Percentiles rank a stretch among this genome's conserved stretches.
phyloP scores from a whole-genome alignment of 1,140 invertebrate genomes.

The Brachionus angularis region DNA sequence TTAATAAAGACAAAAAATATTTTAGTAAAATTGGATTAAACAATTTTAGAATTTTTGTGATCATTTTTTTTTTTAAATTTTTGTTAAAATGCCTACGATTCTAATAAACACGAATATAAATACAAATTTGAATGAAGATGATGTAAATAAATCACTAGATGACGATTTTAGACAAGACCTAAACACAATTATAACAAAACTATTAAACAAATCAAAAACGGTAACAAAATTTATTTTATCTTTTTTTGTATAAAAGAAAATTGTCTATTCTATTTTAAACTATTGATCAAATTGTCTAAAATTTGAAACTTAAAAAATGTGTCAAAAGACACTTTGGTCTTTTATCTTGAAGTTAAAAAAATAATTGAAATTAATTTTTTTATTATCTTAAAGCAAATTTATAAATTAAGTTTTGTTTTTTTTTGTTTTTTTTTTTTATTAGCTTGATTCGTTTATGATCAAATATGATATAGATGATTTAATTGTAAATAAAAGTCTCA shows the following conservation, averaged over 20 bases:
- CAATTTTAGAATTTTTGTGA: too few species aligned
- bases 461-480: slow-evolving; percentile 29
- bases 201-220: slow-evolving; percentile 18
- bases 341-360: too few species aligned
- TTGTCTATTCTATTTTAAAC: background rate
- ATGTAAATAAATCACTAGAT: too few species aligned
- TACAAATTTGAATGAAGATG: background rate
- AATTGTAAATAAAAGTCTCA: background rate
- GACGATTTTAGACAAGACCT: slow-evolving; percentile 28
- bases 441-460: slow-evolving; percentile 26
- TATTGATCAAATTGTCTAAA: background rate
- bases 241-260: background rate
- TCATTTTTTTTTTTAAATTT: too few species aligned
- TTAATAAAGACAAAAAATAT: too few species aligned
- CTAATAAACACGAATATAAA: slow-evolving; percentile 29
- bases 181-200: slow-evolving; percentile 8
- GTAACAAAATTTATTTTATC: too few species aligned
- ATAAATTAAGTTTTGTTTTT: too few species aligned
- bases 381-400: too few species aligned
- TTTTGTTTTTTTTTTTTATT: background rate
- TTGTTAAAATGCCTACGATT: slow-evolving; percentile 12
- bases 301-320: too few species aligned
- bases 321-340: too few species aligned
- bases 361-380: too few species aligned
- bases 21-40: too few species aligned